phyloP scores from a whole-genome alignment of 2,113 vertebrate genomes.

The Etheostoma spectabile region DNA sequence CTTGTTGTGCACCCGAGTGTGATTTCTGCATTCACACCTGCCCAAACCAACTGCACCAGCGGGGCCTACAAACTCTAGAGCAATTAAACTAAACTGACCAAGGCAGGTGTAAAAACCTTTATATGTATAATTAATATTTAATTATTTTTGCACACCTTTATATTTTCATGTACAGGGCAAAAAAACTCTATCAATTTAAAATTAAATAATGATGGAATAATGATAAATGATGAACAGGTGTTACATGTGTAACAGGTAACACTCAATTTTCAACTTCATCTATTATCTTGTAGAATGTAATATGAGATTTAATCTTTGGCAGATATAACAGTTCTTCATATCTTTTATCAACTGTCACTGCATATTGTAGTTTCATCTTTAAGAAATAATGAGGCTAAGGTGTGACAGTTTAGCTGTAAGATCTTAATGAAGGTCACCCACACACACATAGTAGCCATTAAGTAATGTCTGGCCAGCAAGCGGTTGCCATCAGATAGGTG shows the following conservation, averaged over 20 bases:
- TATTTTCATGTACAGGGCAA: not conserved
- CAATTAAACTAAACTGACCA: too few species aligned
- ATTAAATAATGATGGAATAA: not conserved
- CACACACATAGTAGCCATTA: slow-evolving; percentile 25
- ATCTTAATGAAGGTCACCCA: slow-evolving; percentile 45
- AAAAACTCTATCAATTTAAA: not conserved
- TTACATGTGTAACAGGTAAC: not conserved
- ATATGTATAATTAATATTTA: not conserved
- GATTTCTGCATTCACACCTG: too few species aligned
- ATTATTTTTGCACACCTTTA: not conserved
- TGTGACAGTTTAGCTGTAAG: not conserved
- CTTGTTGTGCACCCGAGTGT: too few species aligned
- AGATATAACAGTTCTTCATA: not conserved
- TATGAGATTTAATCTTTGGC: not conserved
- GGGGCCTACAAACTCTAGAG: too few species aligned
- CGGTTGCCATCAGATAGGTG: slow-evolving; percentile 33
- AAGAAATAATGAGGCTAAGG: not conserved
- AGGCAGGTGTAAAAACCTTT: too few species aligned
- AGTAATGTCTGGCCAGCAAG: slow-evolving; percentile 39
- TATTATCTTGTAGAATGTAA: not conserved
- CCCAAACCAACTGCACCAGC: too few species aligned
- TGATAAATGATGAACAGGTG: slow-evolving; percentile 1
- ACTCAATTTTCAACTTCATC: not conserved
- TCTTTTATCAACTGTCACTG: not conserved
- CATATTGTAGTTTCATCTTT: not conserved